Evolutionary conservation across 2,888 invertebrate genomes (phyloP).

Genomic region (Caenorhabditis panamensis): DNA sequence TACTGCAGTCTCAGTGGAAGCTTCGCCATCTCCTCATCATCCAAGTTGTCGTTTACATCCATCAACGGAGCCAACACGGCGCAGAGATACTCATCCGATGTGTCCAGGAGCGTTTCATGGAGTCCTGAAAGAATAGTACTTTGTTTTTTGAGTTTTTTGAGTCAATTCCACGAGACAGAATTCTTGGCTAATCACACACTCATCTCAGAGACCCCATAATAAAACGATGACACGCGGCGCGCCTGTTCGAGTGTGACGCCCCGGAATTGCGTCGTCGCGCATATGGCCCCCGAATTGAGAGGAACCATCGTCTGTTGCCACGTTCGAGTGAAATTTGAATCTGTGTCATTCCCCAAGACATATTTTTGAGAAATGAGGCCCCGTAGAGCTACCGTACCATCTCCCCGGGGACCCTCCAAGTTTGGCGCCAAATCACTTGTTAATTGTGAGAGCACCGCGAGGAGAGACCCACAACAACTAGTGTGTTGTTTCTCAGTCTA

Average conservation of each 20-base stretch:
- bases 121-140: conserved; percentile 57
- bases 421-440: conserved; percentile 60
- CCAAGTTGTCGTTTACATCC: conserved; percentile 71
- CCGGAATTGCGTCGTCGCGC: conserved; percentile 34
- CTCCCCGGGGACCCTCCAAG: conserved; percentile 21
- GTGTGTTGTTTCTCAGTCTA: conserved; percentile 53
- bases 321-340: conserved; percentile 11
- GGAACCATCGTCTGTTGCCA: conserved; percentile 20
- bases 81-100: conserved; percentile 71
- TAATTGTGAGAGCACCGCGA: conserved; percentile 33
- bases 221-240: conserved; percentile 9
- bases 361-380: conserved; percentile 2
- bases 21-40: conserved; percentile 72
- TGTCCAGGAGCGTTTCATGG: conserved; percentile 69
- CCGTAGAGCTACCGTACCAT: conserved; percentile 18
- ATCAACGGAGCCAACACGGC: conserved; percentile 72
- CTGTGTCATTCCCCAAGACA: background rate
- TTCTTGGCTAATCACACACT: background rate
- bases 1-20: conserved; percentile 76
- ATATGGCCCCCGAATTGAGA: conserved; percentile 42
- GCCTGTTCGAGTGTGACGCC: conserved; percentile 37
- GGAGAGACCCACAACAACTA: conserved; percentile 14
- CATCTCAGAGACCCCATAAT: conserved; percentile 11
- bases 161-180: background rate
- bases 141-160: background rate